Base-by-base conservation (phyloP, 2,797 vertebrate species). In the Enteromius anoplus region DNA sequence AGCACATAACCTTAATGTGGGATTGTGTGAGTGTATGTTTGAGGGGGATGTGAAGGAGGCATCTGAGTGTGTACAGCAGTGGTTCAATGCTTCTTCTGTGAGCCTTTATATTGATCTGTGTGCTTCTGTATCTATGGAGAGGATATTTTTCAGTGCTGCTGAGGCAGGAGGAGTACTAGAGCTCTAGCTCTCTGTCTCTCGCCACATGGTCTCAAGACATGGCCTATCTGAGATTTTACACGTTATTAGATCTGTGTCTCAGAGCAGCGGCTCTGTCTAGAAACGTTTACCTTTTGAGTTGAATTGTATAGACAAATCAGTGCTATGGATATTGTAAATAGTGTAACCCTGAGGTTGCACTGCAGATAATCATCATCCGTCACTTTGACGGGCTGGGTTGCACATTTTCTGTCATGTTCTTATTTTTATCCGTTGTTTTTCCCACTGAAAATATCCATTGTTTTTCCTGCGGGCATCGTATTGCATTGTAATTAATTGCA, bases 281-380 rank as follows among this genome's bases (percentile, higher is more conserved):
- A 78, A 83, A 34, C 32, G 11, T 49, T 83, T 69, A 66, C 10
- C 53, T 60, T 70, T 77, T 60, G 66, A 80, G 53, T 9, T 55
- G 32, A 64, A 66, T 66, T 82, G 60, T 65, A 73, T 58, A 72
- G 79, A 80, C 69, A 73, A 73, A 81, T 78, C 64, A 68, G 77
- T 68, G 64, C 64, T 40, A 66, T 69, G 47, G 64, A 79, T 69
- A 69, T 66, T 66, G 60, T 65, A 51, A 65, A 65, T 65, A 47
- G 60, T 34, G 11, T 78, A 49, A 49, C 76, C 60, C 76, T 51
- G 60, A 49, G 76, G 60, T 66, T 66, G 10, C 21, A 8, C 26
- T 78, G 12, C 19, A 65, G 60, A 78, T 65, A 47, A 78, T 78
- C 6, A 66, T 66, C 76, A 78, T 78, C 19, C 7, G 60, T 65